Evolutionary conservation across 1,140 invertebrate genomes (phyloP).

Genomic region (Bombus breviceps): DNA sequence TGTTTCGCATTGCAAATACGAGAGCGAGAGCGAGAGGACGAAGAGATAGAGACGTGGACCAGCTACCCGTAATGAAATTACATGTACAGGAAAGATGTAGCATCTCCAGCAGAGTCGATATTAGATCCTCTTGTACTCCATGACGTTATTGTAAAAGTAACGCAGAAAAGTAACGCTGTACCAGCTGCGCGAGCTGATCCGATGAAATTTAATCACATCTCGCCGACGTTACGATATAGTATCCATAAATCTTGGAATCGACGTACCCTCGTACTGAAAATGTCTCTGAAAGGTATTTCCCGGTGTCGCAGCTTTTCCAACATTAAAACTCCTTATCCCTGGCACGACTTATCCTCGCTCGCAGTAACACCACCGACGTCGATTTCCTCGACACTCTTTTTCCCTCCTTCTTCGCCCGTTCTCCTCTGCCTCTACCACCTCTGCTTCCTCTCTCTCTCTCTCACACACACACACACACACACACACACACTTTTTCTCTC

Average conservation of each 20-base stretch:
- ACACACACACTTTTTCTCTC: not conserved
- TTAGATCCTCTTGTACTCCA: not conserved
- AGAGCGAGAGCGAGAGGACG: not conserved
- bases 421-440: not conserved
- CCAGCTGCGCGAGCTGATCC: slow-evolving; percentile 40
- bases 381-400: slow-evolving; percentile 58
- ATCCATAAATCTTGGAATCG: slow-evolving; percentile 58
- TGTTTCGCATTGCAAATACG: not conserved
- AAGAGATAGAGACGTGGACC: not conserved
- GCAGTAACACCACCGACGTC: slow-evolving; percentile 53
- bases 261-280: slow-evolving; percentile 38
- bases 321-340: slow-evolving; percentile 68
- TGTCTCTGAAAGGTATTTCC: slow-evolving; percentile 54
- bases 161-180: not conserved
- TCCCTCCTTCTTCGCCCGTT: slow-evolving; percentile 3
- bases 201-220: slow-evolving; percentile 64
- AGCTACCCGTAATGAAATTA: slow-evolving; percentile 29
- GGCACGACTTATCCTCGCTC: slow-evolving; percentile 54
- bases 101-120: slow-evolving; percentile 4
- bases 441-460: not conserved
- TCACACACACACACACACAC: too few relatives aligned
- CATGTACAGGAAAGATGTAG: not conserved
- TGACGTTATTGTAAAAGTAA: slow-evolving; percentile 38
- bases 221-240: slow-evolving; percentile 43
- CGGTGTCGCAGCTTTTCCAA: slow-evolving; percentile 47